Evolutionary conservation across 2,888 invertebrate species (phyloP), one percentile per base, ranked within the genome.

Genomic region (Sepioteuthis lessoniana): DNA sequence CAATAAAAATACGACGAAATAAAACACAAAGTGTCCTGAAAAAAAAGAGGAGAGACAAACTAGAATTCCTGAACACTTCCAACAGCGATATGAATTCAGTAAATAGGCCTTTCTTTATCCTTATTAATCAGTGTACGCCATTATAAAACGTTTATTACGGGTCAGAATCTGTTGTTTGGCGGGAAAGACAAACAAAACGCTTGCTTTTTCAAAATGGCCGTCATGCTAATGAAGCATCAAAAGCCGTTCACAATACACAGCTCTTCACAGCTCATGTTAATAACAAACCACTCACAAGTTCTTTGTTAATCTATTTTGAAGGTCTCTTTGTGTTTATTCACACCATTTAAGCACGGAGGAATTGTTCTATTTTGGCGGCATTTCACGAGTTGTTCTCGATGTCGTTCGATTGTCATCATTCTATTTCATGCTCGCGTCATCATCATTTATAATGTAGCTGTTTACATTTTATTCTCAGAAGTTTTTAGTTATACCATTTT

Each of bases 181-280:
- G n/a, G 5, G 76, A 76, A 76, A 50, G 10, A 13, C 28, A 76
- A 31, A 76, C 76, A n/a, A 76, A 76, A 76, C n/a, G 10, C n/a
- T 7, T n/a, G 76, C n/a, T 76, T 76, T 76, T 35, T 35, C n/a
- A 76, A 76, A 76, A 76, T 76, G 76, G n/a, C 76, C n/a, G 76
- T 35, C 76, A 76, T 76, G 76, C 76, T 76, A 76, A 76, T 76
- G 76, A 76, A 76, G 76, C n/a, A n/a, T n/a, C n/a, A 35, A 76
- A 76, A 76, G 76, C 76, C n/a, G 76, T 35, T 16, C n/a, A 76
- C 76, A 76, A 76, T 76, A 19, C 76, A 8, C n/a, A 16, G 19
- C 76, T n/a, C 35, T 76, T 76, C 76, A 76, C n/a, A 76, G n/a
- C 76, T 76, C 16, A 76, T 76, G n/a, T 76, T 76, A 76, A 35